Conservation (phyloP, 2,888 invertebrate genomes). For the Sisyra nigra region DNA sequence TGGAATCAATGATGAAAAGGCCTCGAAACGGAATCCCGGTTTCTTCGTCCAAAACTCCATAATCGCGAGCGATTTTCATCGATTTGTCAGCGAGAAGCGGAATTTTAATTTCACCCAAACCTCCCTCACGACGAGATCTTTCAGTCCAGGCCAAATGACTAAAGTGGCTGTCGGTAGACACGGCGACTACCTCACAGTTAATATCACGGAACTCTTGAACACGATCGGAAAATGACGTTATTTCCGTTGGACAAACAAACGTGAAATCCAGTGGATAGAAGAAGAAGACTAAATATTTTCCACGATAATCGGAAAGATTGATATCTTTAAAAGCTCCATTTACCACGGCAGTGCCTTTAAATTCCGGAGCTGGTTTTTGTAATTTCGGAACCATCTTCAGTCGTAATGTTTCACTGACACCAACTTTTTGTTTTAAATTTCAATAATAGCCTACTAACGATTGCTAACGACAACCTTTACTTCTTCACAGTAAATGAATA, state of each 20-base stretch:
- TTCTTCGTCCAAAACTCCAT: conserved; percentile 84
- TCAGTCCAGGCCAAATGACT: conserved; percentile 95
- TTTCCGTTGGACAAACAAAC: conserved; percentile 85
- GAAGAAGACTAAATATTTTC: conserved; percentile 81
- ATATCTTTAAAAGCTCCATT: conserved; percentile 74
- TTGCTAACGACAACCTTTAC: too few species aligned
- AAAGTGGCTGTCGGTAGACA: conserved; percentile 94
- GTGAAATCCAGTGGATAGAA: conserved; percentile 85
- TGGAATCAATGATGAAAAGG: conserved; percentile 84
- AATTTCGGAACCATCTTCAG: conserved; percentile 32
- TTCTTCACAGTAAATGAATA: too few species aligned
- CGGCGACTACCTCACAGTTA: conserved; percentile 73
- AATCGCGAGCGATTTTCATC: conserved; percentile 65
- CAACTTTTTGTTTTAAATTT: too few species aligned
- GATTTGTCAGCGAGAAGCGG: conserved; percentile 91
- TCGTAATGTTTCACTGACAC: too few species aligned
- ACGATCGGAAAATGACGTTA: conserved; percentile 92
- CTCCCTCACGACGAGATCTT: conserved; percentile 87
- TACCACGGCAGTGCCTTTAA: conserved; percentile 65
- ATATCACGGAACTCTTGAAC: conserved; percentile 68
- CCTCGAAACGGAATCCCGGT: conserved; percentile 88
- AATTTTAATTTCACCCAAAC: conserved; percentile 86
- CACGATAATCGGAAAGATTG: conserved; percentile 57
- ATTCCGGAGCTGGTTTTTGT: conserved; percentile 64
- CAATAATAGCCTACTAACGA: too few species aligned